Base-by-base conservation (phyloP, 1,140 invertebrate genomes). In the Aphelenchoides fujianensis region DNA sequence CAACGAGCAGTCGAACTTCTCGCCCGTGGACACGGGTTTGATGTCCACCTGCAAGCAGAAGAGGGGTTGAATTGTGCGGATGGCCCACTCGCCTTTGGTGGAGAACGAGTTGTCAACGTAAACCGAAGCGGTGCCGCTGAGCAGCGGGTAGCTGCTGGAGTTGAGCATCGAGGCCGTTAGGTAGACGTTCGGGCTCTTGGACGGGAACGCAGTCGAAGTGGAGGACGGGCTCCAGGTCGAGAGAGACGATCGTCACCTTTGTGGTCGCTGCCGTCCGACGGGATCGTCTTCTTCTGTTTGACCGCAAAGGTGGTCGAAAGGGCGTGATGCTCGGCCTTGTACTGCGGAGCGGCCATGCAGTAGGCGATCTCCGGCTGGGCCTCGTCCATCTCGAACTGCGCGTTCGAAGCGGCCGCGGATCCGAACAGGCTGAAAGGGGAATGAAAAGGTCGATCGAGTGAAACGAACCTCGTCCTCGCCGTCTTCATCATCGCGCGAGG, bases 51-150 rank as follows among this genome's bases (percentile, higher is more conserved):
- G n/a, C n/a, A 67, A 23, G 70, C 71, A 74, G 9, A 71, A 30
- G 31, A 32, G 31, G 28, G 19, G 30, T n/a, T 71, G 3, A 72
- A 76, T 19, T 16, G 7, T 27, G 66, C n/a, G 68, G 19, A n/a
- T 63, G 28, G 23, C 36, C 63, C 61, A 76, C 28, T 16, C 64
- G 36, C 83, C 84, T 78, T 86, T 86, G 30, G 84, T 80, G n/a
- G 87, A 83, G 75, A 87, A 86, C 62, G 75, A 85, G 72, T 86
- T 85, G 71, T 87, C 84, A 27, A 87, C 72, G 73, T 86, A 87
- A 48, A 87, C 84, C 68, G 79, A 85, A 5, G 85, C 84, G 27
- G 76, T 71, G 68, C 86, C 86, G 48, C 79, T 35, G 23, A 87
- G 72, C 9, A 87, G 72, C 12, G 82, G 77, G 71, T 81, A 86